Conservation (phyloP, 2,113 vertebrate species). For the Syngnathus floridae region DNA sequence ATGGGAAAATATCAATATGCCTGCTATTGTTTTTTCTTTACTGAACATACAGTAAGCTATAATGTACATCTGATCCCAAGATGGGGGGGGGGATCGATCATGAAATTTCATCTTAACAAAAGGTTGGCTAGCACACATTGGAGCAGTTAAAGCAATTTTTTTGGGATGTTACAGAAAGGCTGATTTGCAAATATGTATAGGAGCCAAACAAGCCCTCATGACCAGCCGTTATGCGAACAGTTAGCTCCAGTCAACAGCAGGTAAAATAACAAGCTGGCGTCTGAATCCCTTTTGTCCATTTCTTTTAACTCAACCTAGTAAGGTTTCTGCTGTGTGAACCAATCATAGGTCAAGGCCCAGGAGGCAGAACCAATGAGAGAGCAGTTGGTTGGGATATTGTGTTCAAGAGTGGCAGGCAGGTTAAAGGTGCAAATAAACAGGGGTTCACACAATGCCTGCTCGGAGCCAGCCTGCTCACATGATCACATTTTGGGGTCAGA, state of each 20-base stretch:
- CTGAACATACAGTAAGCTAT: slow-evolving; percentile 20
- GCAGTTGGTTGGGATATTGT: slow-evolving; percentile 33
- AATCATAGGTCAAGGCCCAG: slow-evolving; percentile 31
- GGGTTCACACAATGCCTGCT: slow-evolving; percentile 24
- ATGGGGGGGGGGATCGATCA: slow-evolving; percentile 22
- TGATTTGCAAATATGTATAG: slow-evolving; percentile 29
- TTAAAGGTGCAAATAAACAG: slow-evolving; percentile 46
- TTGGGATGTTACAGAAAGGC: slow-evolving; percentile 26
- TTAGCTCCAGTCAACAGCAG: slow-evolving; percentile 48
- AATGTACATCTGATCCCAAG: slow-evolving; percentile 29
- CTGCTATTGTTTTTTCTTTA: slow-evolving; percentile 38
- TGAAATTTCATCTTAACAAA: slow-evolving; percentile 19
- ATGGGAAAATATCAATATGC: slow-evolving; percentile 24
- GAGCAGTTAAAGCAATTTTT: not conserved
- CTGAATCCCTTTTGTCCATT: slow-evolving; percentile 23
- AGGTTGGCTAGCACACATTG: slow-evolving; percentile 8
- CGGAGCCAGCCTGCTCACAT: slow-evolving; percentile 11
- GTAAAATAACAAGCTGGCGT: slow-evolving; percentile 55
- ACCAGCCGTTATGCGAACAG: slow-evolving; percentile 46
- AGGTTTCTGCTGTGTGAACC: slow-evolving; percentile 34
- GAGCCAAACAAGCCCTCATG: slow-evolving; percentile 45
- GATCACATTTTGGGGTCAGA: slow-evolving; percentile 27
- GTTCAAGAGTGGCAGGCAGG: slow-evolving; percentile 19
- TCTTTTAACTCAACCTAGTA: slow-evolving; percentile 27
- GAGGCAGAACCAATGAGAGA: slow-evolving; percentile 33